phyloP scores from a whole-genome alignment of 1,140 invertebrate species.

The Phortica variegata region DNA sequence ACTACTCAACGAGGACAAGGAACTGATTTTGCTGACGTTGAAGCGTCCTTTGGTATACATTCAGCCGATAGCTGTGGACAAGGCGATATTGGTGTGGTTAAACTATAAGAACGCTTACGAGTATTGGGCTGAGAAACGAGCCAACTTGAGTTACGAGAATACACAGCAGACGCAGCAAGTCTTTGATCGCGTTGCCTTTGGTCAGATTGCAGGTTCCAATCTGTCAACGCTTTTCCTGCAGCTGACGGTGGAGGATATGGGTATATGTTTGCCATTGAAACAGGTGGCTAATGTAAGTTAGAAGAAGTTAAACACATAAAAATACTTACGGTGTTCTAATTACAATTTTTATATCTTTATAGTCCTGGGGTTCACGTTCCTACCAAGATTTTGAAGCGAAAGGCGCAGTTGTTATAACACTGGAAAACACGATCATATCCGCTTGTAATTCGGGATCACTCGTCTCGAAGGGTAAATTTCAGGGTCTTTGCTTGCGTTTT shows the following conservation, averaged over 20 bases:
- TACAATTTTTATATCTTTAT: background rate
- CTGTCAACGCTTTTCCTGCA: conserved; percentile 91
- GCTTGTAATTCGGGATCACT: conserved; percentile 80
- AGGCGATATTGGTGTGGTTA: conserved; percentile 94
- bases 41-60: conserved; percentile 91
- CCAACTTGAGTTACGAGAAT: conserved; percentile 82
- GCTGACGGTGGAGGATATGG: conserved; percentile 94
- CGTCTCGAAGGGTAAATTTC: conserved; percentile 77
- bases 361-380: conserved; percentile 66
- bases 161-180: conserved; percentile 66
- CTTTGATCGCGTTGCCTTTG: conserved; percentile 74
- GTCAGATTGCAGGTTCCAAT: conserved; percentile 73
- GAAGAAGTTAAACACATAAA: too few relatives aligned
- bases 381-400: conserved; percentile 77
- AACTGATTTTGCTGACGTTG: conserved; percentile 89
- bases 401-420: conserved; percentile 88
- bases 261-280: conserved; percentile 90
- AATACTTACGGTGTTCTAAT: background rate
- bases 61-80: conserved; percentile 93
- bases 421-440: conserved; percentile 92
- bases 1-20: conserved; percentile 88
- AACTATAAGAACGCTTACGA: conserved; percentile 99
- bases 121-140: conserved; percentile 96
- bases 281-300: conserved; percentile 64
- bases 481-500: conserved; percentile 88